phyloP scores from a whole-genome alignment of 1,140 invertebrate genomes.

The Conus betulinus region DNA sequence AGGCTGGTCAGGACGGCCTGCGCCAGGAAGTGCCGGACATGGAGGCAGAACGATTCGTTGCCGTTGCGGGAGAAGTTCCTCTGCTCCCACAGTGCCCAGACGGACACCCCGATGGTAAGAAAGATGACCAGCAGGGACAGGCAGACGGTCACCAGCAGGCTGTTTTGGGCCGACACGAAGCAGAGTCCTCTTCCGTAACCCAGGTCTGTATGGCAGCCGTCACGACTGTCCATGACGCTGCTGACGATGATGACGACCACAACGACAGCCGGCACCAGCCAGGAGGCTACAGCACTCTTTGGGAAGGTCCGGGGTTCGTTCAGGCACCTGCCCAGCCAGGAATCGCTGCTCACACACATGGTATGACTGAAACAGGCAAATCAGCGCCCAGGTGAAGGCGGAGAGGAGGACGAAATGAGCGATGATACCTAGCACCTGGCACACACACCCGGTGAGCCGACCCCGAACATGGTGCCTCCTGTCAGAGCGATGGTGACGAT shows the following conservation, averaged over 20 bases:
- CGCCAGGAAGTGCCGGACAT: slow-evolving; percentile 47
- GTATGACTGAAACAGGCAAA: neutral
- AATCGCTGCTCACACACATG: neutral
- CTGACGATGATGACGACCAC: neutral
- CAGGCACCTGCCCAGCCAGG: neutral
- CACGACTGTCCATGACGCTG: neutral
- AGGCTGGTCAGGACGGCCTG: slow-evolving; percentile 77
- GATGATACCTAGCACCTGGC: neutral
- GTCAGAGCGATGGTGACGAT: neutral
- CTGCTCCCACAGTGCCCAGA: neutral
- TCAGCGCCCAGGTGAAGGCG: slow-evolving; percentile 1
- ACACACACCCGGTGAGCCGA: neutral
- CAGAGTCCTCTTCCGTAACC: slow-evolving; percentile 25
- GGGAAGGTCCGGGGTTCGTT: neutral
- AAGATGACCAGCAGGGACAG: neutral
- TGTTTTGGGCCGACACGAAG: neutral
- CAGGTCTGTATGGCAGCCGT: neutral
- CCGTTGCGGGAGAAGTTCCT: neutral
- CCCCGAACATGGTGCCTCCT: neutral
- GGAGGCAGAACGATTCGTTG: neutral
- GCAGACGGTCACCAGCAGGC: neutral
- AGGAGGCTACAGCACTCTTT: neutral
- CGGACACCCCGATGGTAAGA: neutral
- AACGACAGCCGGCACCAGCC: neutral
- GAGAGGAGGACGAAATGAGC: slow-evolving; percentile 31